Percentiles rank a stretch among this genome's conserved stretches.
Evolutionary conservation across 2,888 invertebrate species (phyloP).

Genomic region (Artemia sp.): DNA sequence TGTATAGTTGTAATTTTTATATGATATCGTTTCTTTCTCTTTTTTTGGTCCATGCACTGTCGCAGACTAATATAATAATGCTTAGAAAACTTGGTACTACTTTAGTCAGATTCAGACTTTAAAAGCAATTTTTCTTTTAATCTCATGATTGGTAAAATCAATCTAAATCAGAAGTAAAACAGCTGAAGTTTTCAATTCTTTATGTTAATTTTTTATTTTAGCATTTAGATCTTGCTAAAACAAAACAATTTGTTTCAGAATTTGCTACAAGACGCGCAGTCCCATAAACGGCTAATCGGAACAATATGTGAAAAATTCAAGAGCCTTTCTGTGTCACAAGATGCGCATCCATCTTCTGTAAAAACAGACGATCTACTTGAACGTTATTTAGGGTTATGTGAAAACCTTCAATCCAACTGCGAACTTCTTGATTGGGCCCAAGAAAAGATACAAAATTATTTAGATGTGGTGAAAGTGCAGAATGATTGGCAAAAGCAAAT

Average conservation of each 20-base stretch:
- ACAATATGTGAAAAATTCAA: slow-evolving; percentile 74
- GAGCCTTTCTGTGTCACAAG: slow-evolving; percentile 37
- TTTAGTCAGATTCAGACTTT: too few relatives aligned
- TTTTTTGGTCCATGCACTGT: too few relatives aligned
- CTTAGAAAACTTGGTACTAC: too few relatives aligned
- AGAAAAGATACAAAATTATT: slow-evolving; percentile 68
- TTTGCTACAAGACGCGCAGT: slow-evolving; percentile 66
- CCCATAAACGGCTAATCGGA: slow-evolving; percentile 78
- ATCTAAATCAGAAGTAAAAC: neutral
- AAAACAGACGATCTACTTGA: slow-evolving; percentile 54
- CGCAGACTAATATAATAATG: too few relatives aligned
- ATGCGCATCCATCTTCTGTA: slow-evolving; percentile 35
- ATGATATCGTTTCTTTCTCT: too few relatives aligned
- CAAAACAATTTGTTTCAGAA: slow-evolving; percentile 36
- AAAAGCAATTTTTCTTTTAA: too few relatives aligned
- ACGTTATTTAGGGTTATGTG: slow-evolving; percentile 53
- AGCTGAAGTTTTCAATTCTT: neutral
- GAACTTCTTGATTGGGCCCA: slow-evolving; percentile 54
- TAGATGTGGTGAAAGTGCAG: slow-evolving; percentile 63
- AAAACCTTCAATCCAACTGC: slow-evolving; percentile 47
- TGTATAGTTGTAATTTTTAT: too few relatives aligned
- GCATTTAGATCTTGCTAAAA: too few relatives aligned
- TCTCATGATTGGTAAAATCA: too few relatives aligned
- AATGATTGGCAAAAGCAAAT: slow-evolving; percentile 78
- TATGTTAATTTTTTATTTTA: too few relatives aligned